These are phyloP conservation scores for Harpalus rubripes DNA, from an alignment of 2,888 invertebrate species.

Conservation along the genomic window DNA sequence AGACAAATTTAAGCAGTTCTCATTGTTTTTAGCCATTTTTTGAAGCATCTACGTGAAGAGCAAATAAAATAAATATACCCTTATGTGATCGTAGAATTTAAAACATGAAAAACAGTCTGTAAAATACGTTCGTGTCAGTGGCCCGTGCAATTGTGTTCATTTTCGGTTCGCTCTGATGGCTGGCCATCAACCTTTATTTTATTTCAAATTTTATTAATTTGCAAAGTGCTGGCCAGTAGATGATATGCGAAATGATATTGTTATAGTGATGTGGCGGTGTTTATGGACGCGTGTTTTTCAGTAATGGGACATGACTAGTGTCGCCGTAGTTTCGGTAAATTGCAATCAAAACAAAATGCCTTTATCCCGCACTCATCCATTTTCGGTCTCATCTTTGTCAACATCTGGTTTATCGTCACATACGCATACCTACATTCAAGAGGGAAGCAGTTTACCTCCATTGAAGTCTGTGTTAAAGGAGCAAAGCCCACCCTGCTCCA, in stretches of 20 bases:
- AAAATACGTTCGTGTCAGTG: conserved; percentile 70
- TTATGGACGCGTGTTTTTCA: conserved; percentile 69
- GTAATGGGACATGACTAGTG: conserved; percentile 76
- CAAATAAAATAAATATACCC: conserved; percentile 50
- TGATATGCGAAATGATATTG: conserved; percentile 59
- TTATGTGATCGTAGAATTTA: conserved; percentile 58
- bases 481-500: conserved; percentile 77
- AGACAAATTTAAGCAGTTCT: conserved; percentile 51
- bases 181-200: conserved; percentile 73
- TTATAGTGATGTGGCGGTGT: conserved; percentile 65
- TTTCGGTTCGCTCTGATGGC: conserved; percentile 74
- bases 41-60: conserved; percentile 44
- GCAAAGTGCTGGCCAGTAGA: conserved; percentile 32
- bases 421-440: conserved; percentile 77
- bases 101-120: conserved; percentile 53
- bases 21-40: conserved; percentile 46
- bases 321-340: conserved; percentile 75
- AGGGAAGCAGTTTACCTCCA: conserved; percentile 78
- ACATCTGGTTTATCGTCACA: conserved; percentile 74
- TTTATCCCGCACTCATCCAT: conserved; percentile 78
- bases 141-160: conserved; percentile 70
- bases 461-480: conserved; percentile 77
- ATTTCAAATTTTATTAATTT: conserved; percentile 56
- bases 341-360: conserved; percentile 77
- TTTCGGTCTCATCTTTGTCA: conserved; percentile 74